Evolutionary conservation across 92 coral and sea anemone genomes (phyloP), one percentile per base, ranked within the genome.

Genomic region (Porites cylindrica): DNA sequence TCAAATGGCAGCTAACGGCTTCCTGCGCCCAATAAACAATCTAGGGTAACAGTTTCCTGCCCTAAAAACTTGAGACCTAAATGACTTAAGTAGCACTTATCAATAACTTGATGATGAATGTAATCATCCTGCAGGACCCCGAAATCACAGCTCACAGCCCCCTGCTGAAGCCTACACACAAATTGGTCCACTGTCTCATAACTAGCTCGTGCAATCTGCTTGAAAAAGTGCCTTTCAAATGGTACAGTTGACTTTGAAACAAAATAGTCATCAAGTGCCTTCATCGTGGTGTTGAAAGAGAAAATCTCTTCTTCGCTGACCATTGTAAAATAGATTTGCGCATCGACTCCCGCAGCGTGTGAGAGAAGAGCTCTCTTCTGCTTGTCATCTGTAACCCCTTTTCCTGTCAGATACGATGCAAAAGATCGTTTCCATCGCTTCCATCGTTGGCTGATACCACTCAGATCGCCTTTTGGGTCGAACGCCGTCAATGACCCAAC

Each of bases 81-180:
- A 71, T 82, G 80, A 16, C 68, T 82, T 3, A 70, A 72, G n/a
- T 72, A 70, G 19, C 87, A 82, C 51, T 82, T 51, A 72, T 82
- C 79, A n/a, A 82, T 82, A n/a, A 69, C 38, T 16, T 82, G 80
- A n/a, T 82, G 71, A 21, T 61, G 59, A 59, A 73, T 60, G 14
- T 60, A 83, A 21, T 73, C 54, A 10, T 73, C 71, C n/a, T 19
- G 9, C 1, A 53, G 59, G 9, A 53, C 59, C 2, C 59, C 59
- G 13, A 53, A 53, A 23, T 82, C 68, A 50, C 86, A 82, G 43
- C 62, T 52, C 24, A 8, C 67, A n/a, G 87, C 87, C 81, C 53
- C 70, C 24, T 82, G 87, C 11, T 54, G 75, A 50, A 71, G 87
- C 79, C 81, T 72, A 75, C 87, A 72, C 21, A 70, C 87, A 23